Base-by-base conservation (phyloP, 2,888 invertebrate species). In the Hypomecis punctinalis region DNA sequence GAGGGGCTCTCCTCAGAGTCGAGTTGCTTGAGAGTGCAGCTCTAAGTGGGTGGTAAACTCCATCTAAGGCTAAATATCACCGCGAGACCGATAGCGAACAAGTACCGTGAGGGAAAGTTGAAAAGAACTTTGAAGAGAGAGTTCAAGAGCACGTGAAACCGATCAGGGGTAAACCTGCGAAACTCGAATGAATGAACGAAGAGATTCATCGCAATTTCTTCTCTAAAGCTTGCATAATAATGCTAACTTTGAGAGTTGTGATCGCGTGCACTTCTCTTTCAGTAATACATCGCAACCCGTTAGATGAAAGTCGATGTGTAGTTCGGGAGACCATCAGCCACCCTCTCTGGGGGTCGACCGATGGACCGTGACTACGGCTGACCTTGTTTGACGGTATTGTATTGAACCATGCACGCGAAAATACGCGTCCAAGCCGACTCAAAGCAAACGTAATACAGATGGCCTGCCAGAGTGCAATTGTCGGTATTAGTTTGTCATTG, bases 71-170 rank as follows among this genome's bases (percentile, higher is more conserved):
- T 91, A 94, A 95, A 95, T 95, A 94, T 90, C 75, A 86, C 88
- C 92, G 90, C 89, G 94, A 94, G 94, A 93, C 94, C 94, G 94
- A 95, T 94, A 94, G 94, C 93, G 90, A 92, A 91, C 89, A 94
- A 94, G 94, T 94, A 94, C 94, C 94, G 94, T 94, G 94, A 95
- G 94, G 94, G 94, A 95, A 95, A 95, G 94, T 90, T 95, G 94
- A 93, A 94, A 94, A 95, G 94, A 91, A 95, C 94, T 95, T 94
- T 94, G 94, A 94, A 94, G 93, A 94, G 85, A 90, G 89, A 90
- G 89, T 90, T 88, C 83, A 91, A 89, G 78, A 91, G 89, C 85
- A 86, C 88, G 90, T 93, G 91, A 83, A 83, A 93, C 90, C 88
- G 91, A 86, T 88, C 91, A 89, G 87, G 86, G 90, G 90, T 89